Base-by-base conservation (phyloP, 2,113 vertebrate species). In the Lampris megalopsis region DNA sequence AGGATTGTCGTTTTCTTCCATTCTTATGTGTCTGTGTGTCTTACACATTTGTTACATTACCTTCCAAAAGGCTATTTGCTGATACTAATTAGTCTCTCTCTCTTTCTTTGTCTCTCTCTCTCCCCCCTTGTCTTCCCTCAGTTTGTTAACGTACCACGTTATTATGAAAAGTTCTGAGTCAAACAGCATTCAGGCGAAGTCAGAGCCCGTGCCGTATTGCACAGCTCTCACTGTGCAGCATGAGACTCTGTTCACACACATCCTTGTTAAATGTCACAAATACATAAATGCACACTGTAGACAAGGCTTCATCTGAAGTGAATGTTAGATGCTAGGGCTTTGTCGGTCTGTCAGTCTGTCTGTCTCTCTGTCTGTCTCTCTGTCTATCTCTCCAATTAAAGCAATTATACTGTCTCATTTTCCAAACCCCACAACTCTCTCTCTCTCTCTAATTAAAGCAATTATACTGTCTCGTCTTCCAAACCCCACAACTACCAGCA, bases 391-490 rank as follows among this genome's bases (percentile, higher is more conserved):
- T 54, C 37, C 24, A 9, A 82, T 87, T 89, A 76, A 71, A 58
- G 60, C 63, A 74, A 81, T 91, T 80, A 86, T n/a, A 8, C 71
- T 38, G 48, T 62, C 63, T 77, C 71, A 24, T 24, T 49, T 72
- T 86, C 58, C 70, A 59, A 73, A 71, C 58, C 64, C 48, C 1
- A 11, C 56, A 72, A 42, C 60, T 45, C n/a, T 4, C 43, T 54
- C 40, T 47, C 41, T 36, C 1, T 58, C 41, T 54, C 37, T 13
- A 9, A 82, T 87, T 89, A 76, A 71, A 58, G 60, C 66, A 74
- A 81, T 91, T 80, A 86, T n/a, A 8, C 71, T 38, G 48, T 62
- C 63, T 77, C 71, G 24, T 24, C 37, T 72, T 86, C 58, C 70
- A 59, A 73, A 71, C 58, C 64, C 48, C 1, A 11, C 60, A 72